Percentiles rank a stretch among this genome's conserved stretches.
These are phyloP conservation scores for Cassiopea andromeda DNA, from an alignment of 30 jellyfish, hydroid and myxozoan species.

Conservation along the genomic window DNA sequence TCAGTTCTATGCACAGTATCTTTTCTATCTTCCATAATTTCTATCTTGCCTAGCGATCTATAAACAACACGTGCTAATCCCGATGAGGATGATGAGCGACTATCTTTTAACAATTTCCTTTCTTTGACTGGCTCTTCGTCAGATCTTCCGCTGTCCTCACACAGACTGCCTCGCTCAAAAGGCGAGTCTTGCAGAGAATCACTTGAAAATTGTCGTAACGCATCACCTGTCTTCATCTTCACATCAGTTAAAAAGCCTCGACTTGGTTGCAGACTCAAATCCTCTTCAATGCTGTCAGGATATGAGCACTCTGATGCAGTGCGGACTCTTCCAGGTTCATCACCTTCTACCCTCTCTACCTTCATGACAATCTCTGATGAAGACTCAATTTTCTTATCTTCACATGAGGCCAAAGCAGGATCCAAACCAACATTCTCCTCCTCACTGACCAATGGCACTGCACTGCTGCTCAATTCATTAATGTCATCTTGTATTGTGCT, in stretches of 20 bases:
- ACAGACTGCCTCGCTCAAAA: neutral
- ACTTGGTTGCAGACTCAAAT: neutral
- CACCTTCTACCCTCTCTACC: neutral
- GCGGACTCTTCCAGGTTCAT: neutral
- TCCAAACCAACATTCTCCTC: neutral
- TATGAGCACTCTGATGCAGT: conserved; percentile 13
- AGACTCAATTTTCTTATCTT: neutral
- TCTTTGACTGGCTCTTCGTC: neutral
- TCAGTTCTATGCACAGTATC: neutral
- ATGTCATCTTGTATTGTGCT: neutral
- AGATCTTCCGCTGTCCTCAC: neutral
- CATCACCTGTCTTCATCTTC: neutral
- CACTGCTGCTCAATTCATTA: neutral
- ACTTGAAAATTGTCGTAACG: conserved; percentile 35
- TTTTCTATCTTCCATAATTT: neutral
- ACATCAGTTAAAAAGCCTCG: neutral
- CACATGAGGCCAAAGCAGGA: neutral
- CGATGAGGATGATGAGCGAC: neutral
- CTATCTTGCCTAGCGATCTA: conserved; percentile 43
- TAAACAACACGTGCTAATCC: conserved; percentile 52
- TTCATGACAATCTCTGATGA: neutral
- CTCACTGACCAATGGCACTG: neutral
- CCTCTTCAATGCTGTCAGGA: conserved; percentile 32
- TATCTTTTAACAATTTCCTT: neutral
- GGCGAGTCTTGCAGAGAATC: conserved; percentile 45